Conservation (phyloP, 1,140 invertebrate genomes). For the Trichonephila inaurata region DNA sequence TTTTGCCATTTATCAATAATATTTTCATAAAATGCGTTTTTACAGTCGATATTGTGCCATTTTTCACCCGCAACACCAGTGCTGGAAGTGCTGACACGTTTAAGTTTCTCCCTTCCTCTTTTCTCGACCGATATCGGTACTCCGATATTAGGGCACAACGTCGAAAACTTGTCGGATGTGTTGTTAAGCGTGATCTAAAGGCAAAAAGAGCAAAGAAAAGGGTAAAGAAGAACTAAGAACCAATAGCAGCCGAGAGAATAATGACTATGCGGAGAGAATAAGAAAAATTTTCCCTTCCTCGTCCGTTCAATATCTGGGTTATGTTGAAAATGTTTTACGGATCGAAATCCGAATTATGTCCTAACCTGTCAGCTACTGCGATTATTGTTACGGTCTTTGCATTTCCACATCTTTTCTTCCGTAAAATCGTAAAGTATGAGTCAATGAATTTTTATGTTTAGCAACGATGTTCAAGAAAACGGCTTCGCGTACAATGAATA, state of each 20-base stretch:
- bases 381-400: constrained; percentile 38
- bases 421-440: constrained; percentile 24
- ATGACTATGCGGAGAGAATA: constrained; percentile 27
- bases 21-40: constrained; percentile 33
- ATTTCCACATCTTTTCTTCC: not conserved
- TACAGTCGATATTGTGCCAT: constrained; percentile 49
- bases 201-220: constrained; percentile 33
- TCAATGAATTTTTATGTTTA: not conserved
- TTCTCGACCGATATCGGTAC: constrained; percentile 17
- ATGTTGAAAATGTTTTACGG: constrained; percentile 28
- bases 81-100: constrained; percentile 23
- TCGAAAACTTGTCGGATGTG: constrained; percentile 54
- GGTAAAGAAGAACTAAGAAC: constrained; percentile 4
- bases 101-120: constrained; percentile 3
- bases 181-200: constrained; percentile 58
- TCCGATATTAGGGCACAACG: constrained; percentile 12
- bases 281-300: constrained; percentile 33
- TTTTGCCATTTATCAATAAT: constrained; percentile 39
- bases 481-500: not conserved
- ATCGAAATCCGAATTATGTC: constrained; percentile 64
- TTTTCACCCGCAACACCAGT: constrained; percentile 39
- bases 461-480: not conserved
- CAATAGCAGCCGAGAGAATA: constrained; percentile 47
- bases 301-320: constrained; percentile 38
- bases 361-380: constrained; percentile 34